Evolutionary conservation across 2,888 invertebrate species (phyloP), one percentile per base, ranked within the genome.

Genomic region (Pyrocoelia pectoralis): DNA sequence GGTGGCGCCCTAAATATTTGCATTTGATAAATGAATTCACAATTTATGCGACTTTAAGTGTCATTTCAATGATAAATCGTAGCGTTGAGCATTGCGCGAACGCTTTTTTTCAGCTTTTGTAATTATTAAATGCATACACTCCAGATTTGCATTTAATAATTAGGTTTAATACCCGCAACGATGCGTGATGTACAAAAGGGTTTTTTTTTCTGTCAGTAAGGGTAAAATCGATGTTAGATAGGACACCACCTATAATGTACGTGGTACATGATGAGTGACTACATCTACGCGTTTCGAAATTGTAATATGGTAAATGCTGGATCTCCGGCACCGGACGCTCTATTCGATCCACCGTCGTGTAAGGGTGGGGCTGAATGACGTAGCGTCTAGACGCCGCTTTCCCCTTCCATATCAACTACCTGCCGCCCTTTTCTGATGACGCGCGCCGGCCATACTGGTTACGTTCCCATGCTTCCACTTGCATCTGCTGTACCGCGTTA

Each of bases 311-410:
- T 57, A 62, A 56, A 52, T 46, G 52, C 60, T 60, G 56, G 56
- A 60, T 55, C 58, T 60, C 57, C 55, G 58, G 58, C 56, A 56
- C 65, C 56, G 51, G 66, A 49, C 50, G 61, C 49, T 58, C 61
- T 61, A 61, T 65, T 66, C 65, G 67, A 68, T 68, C 69, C 65
- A 62, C 56, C 64, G 67, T 59, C 62, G 65, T 40, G 4, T 24
- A 24, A 64, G 71, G 67, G 66, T 63, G 70, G 70, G 72, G 69
- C 66, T 67, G 66, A 65, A 67, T 73, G 73, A 73, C 73, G 72
- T 73, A 74, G 72, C 68, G 74, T 74, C 74, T 74, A 74, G 74
- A 74, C 74, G 69, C 66, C 65, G 69, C 68, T 65, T 62, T 56
- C 70, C 68, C 70, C 70, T 68, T 65, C 72, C 67, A 67, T 60